These are phyloP conservation scores for Sinodicranocentrus sp. DNA, from an alignment of 2,888 invertebrate species.

Conservation along the genomic window DNA sequence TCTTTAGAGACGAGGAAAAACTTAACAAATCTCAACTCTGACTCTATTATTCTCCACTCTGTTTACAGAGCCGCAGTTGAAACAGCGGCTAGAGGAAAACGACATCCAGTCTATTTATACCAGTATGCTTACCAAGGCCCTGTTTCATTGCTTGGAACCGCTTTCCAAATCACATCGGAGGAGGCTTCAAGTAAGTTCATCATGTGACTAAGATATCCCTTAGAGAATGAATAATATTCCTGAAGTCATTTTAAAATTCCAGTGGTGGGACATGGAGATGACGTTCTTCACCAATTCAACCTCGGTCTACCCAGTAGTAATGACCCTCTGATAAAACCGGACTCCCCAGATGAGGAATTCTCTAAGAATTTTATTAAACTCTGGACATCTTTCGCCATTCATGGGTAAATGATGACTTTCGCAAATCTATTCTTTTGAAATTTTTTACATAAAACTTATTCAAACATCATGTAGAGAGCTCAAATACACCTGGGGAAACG, in stretches of 20 bases:
- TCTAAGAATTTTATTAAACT: conserved; percentile 48
- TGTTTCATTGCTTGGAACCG: background rate
- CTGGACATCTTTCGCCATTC: conserved; percentile 45
- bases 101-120: conserved; percentile 33
- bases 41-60: conserved; percentile 16
- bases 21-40: conserved; percentile 13
- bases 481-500: conserved; percentile 30
- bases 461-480: conserved; percentile 13
- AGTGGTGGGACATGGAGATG: conserved; percentile 44
- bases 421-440: background rate
- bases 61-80: conserved; percentile 12
- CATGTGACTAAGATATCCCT: background rate
- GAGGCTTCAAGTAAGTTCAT: conserved; percentile 10
- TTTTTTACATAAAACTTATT: no score
- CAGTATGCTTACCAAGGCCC: conserved; percentile 47
- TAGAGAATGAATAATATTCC: background rate
- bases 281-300: conserved; percentile 24
- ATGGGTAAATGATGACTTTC: conserved; percentile 32
- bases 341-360: conserved; percentile 28
- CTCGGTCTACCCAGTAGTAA: background rate
- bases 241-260: background rate
- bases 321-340: background rate
- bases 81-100: conserved; percentile 13
- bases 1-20: background rate
- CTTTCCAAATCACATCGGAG: background rate